Conservation (phyloP, 2,888 invertebrate genomes). For the Drosophila mimetica region DNA sequence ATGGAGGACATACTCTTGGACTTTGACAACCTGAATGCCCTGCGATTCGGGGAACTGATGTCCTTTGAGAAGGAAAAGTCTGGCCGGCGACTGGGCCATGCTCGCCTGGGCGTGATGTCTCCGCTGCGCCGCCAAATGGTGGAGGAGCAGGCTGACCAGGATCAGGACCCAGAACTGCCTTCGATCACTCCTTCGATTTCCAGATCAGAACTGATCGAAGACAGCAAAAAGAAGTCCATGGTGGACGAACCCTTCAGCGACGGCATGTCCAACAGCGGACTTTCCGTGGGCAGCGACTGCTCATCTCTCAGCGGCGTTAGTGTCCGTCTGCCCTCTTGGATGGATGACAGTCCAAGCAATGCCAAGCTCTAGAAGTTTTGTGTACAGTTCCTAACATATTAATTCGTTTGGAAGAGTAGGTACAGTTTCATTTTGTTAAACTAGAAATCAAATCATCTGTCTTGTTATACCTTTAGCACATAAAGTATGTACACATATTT, state of each 20-base stretch:
- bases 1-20: slow-evolving; percentile 97
- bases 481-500: too few species aligned
- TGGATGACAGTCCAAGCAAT: background rate
- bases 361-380: background rate
- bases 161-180: background rate
- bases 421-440: background rate
- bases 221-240: background rate
- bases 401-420: background rate
- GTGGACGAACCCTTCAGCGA: slow-evolving; percentile 1
- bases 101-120: slow-evolving; percentile 72
- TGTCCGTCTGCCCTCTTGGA: slow-evolving; percentile 17
- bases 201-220: background rate
- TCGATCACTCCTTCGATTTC: background rate
- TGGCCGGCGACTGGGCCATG: slow-evolving; percentile 60
- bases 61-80: slow-evolving; percentile 86
- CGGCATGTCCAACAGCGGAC: slow-evolving; percentile 13
- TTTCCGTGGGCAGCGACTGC: slow-evolving; percentile 11
- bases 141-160: background rate
- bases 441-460: too few species aligned
- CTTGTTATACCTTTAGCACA: too few species aligned
- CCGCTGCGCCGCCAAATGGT: slow-evolving; percentile 1
- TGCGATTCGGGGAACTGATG: slow-evolving; percentile 94
- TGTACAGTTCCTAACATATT: background rate
- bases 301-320: slow-evolving; percentile 14
- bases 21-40: slow-evolving; percentile 96